Conservation (phyloP, 2,113 vertebrate genomes). For the Misgurnus mizolepis region DNA sequence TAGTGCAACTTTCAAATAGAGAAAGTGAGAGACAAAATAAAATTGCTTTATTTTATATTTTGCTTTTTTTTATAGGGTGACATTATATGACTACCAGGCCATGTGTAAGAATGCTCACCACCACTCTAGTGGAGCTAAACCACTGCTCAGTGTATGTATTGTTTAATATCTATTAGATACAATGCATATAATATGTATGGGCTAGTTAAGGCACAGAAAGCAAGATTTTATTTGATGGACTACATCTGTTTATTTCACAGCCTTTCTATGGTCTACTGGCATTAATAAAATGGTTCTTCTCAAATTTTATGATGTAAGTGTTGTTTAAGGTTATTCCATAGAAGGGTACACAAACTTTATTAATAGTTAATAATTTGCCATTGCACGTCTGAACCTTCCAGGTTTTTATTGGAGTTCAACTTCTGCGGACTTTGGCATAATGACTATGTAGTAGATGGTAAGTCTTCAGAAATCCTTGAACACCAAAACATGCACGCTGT, state of each 20-base stretch:
- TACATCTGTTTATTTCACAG: constrained; percentile 64
- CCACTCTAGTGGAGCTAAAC: constrained; percentile 80
- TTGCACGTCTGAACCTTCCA: constrained; percentile 63
- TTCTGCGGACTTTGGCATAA: constrained; percentile 83
- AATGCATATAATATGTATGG: not conserved
- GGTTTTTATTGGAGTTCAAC: constrained; percentile 91
- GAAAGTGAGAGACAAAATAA: not conserved
- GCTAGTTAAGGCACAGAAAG: not conserved
- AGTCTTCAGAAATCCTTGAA: constrained; percentile 17
- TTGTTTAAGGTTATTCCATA: not conserved
- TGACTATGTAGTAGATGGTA: constrained; percentile 86
- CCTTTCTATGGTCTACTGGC: constrained; percentile 81
- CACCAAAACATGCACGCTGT: not conserved
- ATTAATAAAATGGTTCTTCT: constrained; percentile 83
- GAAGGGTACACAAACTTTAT: not conserved
- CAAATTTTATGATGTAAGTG: constrained; percentile 88
- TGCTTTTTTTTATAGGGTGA: constrained; percentile 76
- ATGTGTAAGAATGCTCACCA: constrained; percentile 86
- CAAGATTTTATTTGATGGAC: not conserved
- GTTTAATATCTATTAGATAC: not conserved
- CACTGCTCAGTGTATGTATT: constrained; percentile 85
- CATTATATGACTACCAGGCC: constrained; percentile 93
- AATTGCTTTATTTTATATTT: not conserved
- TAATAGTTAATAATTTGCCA: not conserved
- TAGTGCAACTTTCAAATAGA: not conserved